Conservation (phyloP, 2,113 vertebrate species). For the Microtus richardsoni region DNA sequence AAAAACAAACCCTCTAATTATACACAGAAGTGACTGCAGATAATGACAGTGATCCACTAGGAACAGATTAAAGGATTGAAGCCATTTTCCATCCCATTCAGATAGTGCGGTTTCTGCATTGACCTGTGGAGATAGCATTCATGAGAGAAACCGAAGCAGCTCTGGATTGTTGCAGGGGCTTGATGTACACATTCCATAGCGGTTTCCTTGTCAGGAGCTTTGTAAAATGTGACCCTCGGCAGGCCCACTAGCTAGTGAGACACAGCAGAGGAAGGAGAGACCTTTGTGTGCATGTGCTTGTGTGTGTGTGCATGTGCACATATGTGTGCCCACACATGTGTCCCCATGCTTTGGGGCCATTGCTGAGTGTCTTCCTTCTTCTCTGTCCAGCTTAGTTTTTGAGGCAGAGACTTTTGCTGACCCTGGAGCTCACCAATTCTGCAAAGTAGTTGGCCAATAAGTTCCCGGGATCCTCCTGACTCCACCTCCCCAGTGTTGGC, state of each 20-base stretch:
- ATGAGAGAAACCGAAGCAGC: not conserved
- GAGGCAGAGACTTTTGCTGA: not conserved
- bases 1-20: conserved; percentile 83
- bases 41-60: conserved; percentile 75
- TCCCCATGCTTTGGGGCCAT: not conserved
- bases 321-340: not conserved
- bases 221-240: not conserved
- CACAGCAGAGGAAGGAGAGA: not conserved
- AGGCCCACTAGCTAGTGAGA: not conserved
- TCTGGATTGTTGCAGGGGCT: not conserved
- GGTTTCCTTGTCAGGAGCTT: not conserved
- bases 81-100: conserved; percentile 73
- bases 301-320: not conserved
- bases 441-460: not conserved
- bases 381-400: not conserved
- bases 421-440: not conserved
- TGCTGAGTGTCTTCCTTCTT: not conserved
- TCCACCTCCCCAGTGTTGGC: not conserved
- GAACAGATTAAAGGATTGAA: conserved; percentile 77
- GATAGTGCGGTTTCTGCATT: conserved; percentile 41
- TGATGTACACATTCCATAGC: not conserved
- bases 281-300: not conserved
- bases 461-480: not conserved
- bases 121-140: conserved; percentile 48
- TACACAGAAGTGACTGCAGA: conserved; percentile 69